Evolutionary conservation across 2,113 vertebrate species (phyloP), one percentile per base, ranked within the genome.

Genomic region (Rousettus leschenaultii): DNA sequence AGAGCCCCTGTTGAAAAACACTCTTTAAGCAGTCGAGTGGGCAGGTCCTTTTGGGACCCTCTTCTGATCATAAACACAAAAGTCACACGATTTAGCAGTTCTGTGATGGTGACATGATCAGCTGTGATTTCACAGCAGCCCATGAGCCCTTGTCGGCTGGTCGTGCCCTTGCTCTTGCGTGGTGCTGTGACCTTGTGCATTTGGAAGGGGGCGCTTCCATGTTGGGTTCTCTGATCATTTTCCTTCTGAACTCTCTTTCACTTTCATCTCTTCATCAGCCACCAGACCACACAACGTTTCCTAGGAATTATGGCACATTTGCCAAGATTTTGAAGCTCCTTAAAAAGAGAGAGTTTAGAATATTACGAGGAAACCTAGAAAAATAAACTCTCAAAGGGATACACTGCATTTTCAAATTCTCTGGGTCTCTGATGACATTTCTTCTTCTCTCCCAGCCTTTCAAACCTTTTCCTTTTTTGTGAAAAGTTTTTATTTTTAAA

Each of bases 401-500:
- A 19, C 40, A 5, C 48, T 92, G 43, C 28, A 19, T 65, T 82
- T 89, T 89, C 40, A 35, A 75, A 38, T 94, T 80, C 51, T 70
- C 71, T 22, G 48, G 1, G 35, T 83, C 70, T 71, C 71, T 92
- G 84, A 80, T 92, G n/a, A 30, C 15, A 43, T 75, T 59, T 35
- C 7, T 59, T 48, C 19, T 65, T 55, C 61, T 77, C 43, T 45
- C 26, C 11, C 38, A 82, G 66, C 0, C 75, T 80, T 70, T 28
- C 26, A 10, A 3, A 10, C 35, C 43, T 80, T 84, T 51, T 70
- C 48, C 53, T 77, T 89, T 94, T 53, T 92, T 6, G 2, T 65
- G 43, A 84, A 57, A 85, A 86, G 53, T 65, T 86, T 93, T 94
- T 89, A 71, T 92, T 96, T 95, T 96, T 97, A 83, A 86, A 53